A percentile compares a stretch with the other conserved stretches of the same genome.
Conservation (phyloP, 2,113 vertebrate species). For the Malurus cyaneus region DNA sequence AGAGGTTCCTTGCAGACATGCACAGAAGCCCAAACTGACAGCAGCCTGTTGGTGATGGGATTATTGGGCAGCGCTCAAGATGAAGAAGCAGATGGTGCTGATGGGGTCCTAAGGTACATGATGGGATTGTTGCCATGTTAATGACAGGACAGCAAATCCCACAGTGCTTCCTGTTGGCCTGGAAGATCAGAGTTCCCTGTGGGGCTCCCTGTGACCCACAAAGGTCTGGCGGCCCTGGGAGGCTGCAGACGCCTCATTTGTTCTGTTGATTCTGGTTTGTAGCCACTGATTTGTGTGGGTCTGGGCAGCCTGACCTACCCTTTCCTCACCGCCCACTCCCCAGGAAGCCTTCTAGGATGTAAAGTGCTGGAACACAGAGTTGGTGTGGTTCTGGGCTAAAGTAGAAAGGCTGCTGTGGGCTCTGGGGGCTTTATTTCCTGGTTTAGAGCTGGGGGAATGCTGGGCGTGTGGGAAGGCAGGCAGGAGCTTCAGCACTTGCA, state of each 20-base stretch:
- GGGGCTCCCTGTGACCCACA: neutral
- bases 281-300: neutral
- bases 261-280: neutral
- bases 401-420: neutral
- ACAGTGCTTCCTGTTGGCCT: neutral
- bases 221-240: neutral
- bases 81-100: constrained; percentile 61
- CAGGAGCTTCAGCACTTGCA: neutral
- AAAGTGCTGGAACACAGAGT: neutral
- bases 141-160: constrained; percentile 43
- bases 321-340: neutral
- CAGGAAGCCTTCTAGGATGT: neutral
- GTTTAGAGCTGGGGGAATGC: neutral
- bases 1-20: neutral
- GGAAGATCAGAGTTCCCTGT: neutral
- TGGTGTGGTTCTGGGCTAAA: neutral
- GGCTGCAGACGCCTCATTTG: neutral
- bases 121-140: constrained; percentile 36
- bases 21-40: neutral
- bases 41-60: neutral
- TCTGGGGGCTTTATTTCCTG: neutral
- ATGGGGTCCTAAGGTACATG: constrained; percentile 32
- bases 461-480: neutral
- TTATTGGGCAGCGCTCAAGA: neutral
- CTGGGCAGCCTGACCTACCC: neutral